phyloP scores from a whole-genome alignment of 2,113 vertebrate genomes.

The Ophiodon elongatus region DNA sequence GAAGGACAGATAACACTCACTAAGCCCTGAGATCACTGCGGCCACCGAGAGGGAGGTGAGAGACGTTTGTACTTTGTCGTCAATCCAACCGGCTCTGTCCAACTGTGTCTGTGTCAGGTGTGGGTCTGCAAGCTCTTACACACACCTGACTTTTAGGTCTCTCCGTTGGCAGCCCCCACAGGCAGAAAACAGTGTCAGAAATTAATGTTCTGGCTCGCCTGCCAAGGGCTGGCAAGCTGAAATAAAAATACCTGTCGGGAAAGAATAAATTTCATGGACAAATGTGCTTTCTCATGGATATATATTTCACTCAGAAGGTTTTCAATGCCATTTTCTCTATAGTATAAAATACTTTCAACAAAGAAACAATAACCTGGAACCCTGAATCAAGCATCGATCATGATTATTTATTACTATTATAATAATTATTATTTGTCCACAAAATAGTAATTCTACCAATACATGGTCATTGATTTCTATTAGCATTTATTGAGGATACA shows the following conservation, averaged over 20 bases:
- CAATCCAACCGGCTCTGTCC: constrained; percentile 28
- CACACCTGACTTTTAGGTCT: not conserved
- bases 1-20: constrained; percentile 56
- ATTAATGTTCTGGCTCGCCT: not conserved
- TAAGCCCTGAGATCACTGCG: constrained; percentile 22
- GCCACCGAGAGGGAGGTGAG: constrained; percentile 16
- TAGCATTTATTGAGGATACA: not conserved
- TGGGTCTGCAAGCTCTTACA: not conserved
- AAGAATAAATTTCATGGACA: constrained; percentile 2
- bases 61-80: constrained; percentile 15
- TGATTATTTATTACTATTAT: not conserved
- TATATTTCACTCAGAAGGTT: constrained; percentile 3
- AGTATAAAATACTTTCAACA: not conserved
- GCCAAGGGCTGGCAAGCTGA: constrained; percentile 1
- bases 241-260: constrained; percentile 22
- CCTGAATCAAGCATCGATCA: not conserved
- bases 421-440: not conserved
- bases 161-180: not conserved
- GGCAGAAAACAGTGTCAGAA: constrained; percentile 1
- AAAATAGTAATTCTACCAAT: not conserved
- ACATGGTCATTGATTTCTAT: not conserved
- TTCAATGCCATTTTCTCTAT: not conserved
- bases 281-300: not conserved
- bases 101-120: constrained; percentile 16
- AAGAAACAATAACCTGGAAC: not conserved